A percentile compares a stretch with the other conserved stretches of the same genome.
Conservation (phyloP, 2,888 invertebrate genomes). For the Siphonodentalium dalli region DNA sequence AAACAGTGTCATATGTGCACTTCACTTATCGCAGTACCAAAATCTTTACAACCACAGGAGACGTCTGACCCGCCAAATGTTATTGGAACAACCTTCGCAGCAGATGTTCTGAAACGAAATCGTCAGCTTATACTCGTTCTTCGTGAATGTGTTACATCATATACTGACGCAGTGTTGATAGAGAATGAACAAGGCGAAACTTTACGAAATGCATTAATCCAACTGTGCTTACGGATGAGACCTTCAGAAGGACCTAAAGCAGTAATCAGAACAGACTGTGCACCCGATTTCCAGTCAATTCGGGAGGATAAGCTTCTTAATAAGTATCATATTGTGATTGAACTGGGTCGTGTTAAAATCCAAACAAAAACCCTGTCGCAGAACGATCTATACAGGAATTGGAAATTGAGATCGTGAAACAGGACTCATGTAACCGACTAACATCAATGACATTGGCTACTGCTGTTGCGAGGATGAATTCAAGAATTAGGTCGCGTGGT, state of each 20-base stretch:
- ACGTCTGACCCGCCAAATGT: conserved; percentile 20
- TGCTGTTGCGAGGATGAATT: conserved; percentile 26
- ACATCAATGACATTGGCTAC: conserved; percentile 7
- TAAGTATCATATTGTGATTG: conserved; percentile 19
- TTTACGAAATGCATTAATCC: conserved; percentile 20
- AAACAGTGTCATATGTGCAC: conserved; percentile 5
- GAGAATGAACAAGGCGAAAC: conserved; percentile 17
- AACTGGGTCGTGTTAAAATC: conserved; percentile 31
- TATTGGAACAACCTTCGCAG: conserved; percentile 26
- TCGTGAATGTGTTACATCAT: conserved; percentile 30
- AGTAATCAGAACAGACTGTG: conserved; percentile 33
- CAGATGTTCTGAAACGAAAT: conserved; percentile 28
- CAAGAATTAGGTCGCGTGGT: conserved; percentile 27
- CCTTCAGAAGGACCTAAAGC: conserved; percentile 31
- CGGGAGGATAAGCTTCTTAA: conserved; percentile 22
- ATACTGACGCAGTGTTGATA: conserved; percentile 20
- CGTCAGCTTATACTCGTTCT: conserved; percentile 26
- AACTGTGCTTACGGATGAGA: conserved; percentile 17
- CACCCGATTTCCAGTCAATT: conserved; percentile 25
- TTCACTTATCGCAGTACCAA: not conserved
- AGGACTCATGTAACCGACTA: conserved; percentile 26
- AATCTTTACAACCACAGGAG: conserved; percentile 7
- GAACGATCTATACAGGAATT: conserved; percentile 39
- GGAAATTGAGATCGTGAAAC: conserved; percentile 31
- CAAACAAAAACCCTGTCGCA: conserved; percentile 41